These are phyloP conservation scores for Dilophus febrilis DNA, from an alignment of 2,888 invertebrate genomes.

Conservation along the genomic window DNA sequence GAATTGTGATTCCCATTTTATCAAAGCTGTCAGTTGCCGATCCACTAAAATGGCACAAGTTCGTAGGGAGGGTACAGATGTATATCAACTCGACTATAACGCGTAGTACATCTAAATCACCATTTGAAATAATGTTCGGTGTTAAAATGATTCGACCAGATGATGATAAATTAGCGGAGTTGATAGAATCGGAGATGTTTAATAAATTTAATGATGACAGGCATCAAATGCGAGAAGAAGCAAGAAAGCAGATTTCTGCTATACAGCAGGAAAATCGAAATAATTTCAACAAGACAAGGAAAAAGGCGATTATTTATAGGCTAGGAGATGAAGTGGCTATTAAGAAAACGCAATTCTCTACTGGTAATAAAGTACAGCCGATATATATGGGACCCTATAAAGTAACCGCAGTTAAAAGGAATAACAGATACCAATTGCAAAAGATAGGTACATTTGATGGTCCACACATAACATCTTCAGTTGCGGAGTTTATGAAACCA, in stretches of 20 bases:
- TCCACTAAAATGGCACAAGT: conserved; percentile 1
- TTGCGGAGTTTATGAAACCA: too few relatives aligned
- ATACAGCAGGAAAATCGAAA: background rate
- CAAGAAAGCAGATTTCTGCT: background rate
- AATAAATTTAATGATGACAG: background rate
- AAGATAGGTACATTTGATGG: background rate
- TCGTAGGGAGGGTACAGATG: background rate
- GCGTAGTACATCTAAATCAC: background rate
- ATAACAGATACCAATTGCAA: background rate
- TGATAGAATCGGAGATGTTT: background rate
- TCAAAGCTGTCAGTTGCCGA: conserved; percentile 8
- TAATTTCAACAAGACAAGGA: background rate
- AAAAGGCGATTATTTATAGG: background rate
- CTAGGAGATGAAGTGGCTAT: background rate
- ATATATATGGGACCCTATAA: background rate
- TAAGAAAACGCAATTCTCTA: background rate
- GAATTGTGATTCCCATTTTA: conserved; percentile 1
- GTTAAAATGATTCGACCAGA: background rate
- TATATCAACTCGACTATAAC: conserved; percentile 1
- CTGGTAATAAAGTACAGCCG: background rate
- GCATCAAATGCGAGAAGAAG: background rate
- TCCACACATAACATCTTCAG: background rate
- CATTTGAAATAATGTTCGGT: conserved; percentile 3
- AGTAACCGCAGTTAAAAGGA: background rate
- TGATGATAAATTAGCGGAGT: background rate